Evolutionary conservation across 2,797 vertebrate species (phyloP), one percentile per base, ranked within the genome.

Genomic region (Coccyzus lansbergi): DNA sequence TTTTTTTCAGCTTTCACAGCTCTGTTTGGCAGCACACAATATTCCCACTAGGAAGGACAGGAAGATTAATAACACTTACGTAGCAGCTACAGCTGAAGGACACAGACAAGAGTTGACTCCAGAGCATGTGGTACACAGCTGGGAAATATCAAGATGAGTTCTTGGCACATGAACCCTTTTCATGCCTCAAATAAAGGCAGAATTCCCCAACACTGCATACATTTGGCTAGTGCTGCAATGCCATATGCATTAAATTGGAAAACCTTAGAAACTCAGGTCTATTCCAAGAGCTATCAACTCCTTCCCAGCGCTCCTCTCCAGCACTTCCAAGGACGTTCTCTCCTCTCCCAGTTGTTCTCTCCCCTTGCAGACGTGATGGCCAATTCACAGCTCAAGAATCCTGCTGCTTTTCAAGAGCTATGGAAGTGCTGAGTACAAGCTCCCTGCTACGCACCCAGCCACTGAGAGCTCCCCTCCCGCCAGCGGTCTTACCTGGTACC

Each of bases 361-460:
- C 36, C 49, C 44, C 56, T 38, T 2, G 1, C 18, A 31, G 59
- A 36, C 0, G 2, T 0, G 2, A 7, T 2, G 8, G 69, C 36
- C 0, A 0, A 55, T 2, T 31, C 0, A 1, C 10, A 15, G 17
- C 29, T 8, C 25, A 28, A 2, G 1, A 2, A 8, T 25, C 42
- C 46, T 15, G 18, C 5, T 58, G 7, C n/a, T 86, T 60, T 56
- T 67, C 16, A 64, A 24, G 14, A 31, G 14, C 53, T 16, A 6
- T 71, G 3, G 15, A 63, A 40, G 14, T 51, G 9, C 15, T 68
- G 17, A 40, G 36, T 21, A 8, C 7, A 34, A 55, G 19, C 13
- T 56, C 21, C 17, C 33, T 29, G 17, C 49, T 9, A 4, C 7
- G 0, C 21, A 18, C 6, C 8, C 40, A 84, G 5, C 6, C 49